A percentile compares a stretch with the other conserved stretches of the same genome.
Conservation (phyloP, 23 tunicate genomes). For the Halocynthia aurantium region DNA sequence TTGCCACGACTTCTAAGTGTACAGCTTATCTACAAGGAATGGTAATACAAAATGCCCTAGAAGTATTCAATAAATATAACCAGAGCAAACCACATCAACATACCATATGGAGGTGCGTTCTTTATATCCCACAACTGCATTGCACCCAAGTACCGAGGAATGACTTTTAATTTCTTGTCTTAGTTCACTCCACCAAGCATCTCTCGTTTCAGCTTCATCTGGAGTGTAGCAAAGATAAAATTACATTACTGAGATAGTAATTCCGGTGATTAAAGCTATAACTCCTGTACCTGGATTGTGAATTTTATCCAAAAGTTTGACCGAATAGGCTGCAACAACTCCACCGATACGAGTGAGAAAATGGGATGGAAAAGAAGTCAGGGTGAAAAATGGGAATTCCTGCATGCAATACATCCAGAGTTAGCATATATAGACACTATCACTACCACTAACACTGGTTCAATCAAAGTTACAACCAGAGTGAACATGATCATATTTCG, state of each 20-base stretch:
- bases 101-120: conserved; percentile 76
- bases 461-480: background rate
- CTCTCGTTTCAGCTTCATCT: conserved; percentile 80
- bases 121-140: conserved; percentile 74
- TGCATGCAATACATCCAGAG: conserved; percentile 1
- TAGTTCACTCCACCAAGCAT: conserved; percentile 77
- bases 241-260: background rate
- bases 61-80: background rate
- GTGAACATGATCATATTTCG: background rate
- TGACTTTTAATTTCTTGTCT: conserved; percentile 67
- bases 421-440: background rate
- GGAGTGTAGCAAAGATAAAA: background rate
- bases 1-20: too few species aligned
- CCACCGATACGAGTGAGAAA: conserved; percentile 30
- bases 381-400: conserved; percentile 71
- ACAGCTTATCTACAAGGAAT: too few species aligned
- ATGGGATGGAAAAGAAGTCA: conserved; percentile 37
- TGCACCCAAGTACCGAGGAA: conserved; percentile 54
- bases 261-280: background rate
- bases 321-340: conserved; percentile 61
- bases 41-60: too few species aligned
- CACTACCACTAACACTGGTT: too few species aligned
- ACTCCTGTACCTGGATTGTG: conserved; percentile 43
- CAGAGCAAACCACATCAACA: background rate
- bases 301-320: conserved; percentile 76